phyloP scores from a whole-genome alignment of 2,888 invertebrate genomes.

The Xestia rhomboidea region DNA sequence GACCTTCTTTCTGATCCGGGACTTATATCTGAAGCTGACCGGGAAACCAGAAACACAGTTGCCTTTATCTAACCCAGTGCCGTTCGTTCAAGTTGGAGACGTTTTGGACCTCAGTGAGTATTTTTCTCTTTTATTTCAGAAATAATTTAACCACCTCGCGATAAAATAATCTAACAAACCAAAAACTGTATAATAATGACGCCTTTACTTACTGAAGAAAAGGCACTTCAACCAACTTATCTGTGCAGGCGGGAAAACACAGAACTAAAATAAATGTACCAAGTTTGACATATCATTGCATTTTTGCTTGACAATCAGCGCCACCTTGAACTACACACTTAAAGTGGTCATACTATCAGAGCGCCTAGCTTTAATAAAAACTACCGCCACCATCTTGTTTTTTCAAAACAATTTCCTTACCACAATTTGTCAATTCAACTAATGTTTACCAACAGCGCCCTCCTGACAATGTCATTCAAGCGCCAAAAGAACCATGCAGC shows the following conservation, averaged over 20 bases:
- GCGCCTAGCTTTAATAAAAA: background rate
- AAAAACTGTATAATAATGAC: background rate
- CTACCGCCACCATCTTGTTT: background rate
- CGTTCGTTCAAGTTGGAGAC: constrained; percentile 97
- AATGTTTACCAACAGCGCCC: background rate
- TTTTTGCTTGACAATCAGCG: no score
- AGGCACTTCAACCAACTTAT: no score
- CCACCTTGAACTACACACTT: no score
- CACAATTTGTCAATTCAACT: no score
- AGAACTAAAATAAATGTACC: no score
- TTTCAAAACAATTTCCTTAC: background rate
- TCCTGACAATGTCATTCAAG: background rate
- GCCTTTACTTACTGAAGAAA: background rate
- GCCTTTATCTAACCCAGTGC: constrained; percentile 96
- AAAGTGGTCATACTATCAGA: background rate
- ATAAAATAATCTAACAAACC: background rate
- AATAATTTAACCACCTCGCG: background rate
- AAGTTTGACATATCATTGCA: no score
- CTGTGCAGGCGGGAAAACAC: no score
- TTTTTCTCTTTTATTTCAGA: background rate
- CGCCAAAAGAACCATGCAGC: background rate
- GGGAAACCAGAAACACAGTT: constrained; percentile 96
- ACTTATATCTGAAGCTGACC: constrained; percentile 94
- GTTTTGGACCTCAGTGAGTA: constrained; percentile 98
- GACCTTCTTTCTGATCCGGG: constrained; percentile 96